A percentile compares a stretch with the other conserved stretches of the same genome.
Conservation (phyloP, 1,140 invertebrate genomes). For the Scaptodrosophila lebanonensis region DNA sequence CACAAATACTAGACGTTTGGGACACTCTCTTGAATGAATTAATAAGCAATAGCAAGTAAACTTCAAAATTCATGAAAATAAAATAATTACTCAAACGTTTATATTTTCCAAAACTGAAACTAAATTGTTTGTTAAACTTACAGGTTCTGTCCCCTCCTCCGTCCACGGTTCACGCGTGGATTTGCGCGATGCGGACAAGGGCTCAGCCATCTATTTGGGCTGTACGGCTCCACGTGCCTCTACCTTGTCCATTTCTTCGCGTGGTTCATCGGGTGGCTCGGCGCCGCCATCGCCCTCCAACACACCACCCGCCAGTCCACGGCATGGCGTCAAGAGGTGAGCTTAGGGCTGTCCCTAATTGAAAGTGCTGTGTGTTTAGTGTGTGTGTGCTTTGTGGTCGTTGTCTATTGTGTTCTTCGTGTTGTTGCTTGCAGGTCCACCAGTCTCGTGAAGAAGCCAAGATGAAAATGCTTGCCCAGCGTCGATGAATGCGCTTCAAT, state of each 20-base stretch:
- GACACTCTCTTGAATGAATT: no score
- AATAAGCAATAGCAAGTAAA: no score
- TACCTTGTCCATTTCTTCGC: slow-evolving; percentile 57
- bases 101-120: not conserved
- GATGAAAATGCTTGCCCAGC: slow-evolving; percentile 43
- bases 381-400: no score
- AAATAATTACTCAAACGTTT: not conserved
- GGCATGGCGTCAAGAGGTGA: slow-evolving; percentile 74
- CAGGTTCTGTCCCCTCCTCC: slow-evolving; percentile 80
- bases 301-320: slow-evolving; percentile 80
- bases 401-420: not conserved
- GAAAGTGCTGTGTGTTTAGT: no score
- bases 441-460: slow-evolving; percentile 62
- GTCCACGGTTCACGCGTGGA: slow-evolving; percentile 84
- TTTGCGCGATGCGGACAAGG: slow-evolving; percentile 79
- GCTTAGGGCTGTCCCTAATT: no score
- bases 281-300: slow-evolving; percentile 80
- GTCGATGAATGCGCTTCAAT: not conserved
- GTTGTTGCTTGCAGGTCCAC: slow-evolving; percentile 42
- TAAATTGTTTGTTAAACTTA: not conserved
- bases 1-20: no score
- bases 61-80: no score
- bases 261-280: slow-evolving; percentile 77
- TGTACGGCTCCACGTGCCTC: slow-evolving; percentile 66
- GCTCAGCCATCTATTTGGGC: slow-evolving; percentile 78